Evolutionary conservation across 2,888 invertebrate species (phyloP), one percentile per base, ranked within the genome.

Genomic region (Nomada ruficornis): DNA sequence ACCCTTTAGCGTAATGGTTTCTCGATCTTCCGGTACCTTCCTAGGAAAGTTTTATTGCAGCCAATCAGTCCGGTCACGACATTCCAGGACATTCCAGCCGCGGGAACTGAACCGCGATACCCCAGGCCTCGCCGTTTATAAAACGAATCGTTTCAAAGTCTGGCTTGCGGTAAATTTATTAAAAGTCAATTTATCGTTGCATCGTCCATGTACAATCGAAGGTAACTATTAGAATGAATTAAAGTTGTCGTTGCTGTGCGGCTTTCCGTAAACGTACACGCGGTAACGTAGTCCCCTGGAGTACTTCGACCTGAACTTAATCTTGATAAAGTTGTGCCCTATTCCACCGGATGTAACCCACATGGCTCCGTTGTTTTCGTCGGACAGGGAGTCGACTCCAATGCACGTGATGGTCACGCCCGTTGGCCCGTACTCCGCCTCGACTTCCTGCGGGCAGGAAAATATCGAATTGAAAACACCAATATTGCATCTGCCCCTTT

Each of bases 271-370:
- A 29, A 87, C 87, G 36, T 83, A 82, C n/a, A 90, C 89, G 64
- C 86, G 86, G 42, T 88, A 88, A 74, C 82, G 85, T 59, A 91
- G 82, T 9, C 88, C 86, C 20, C 83, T 81, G 18, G 86, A 86
- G n/a, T 83, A 80, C 23, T 86, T 90, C 0, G 90, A 88, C 42
- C 83, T 74, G 76, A 91, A 90, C 50, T 87, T 89, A 7, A 91
- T 80, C 11, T 71, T 84, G 2, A 91, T 84, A 65, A 85, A 87
- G 73, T 89, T 84, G 65, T 88, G 42, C 18, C 85, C 88, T 9
- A 90, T 70, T 11, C 91, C 91, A 42, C 91, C 91, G 50, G 82
- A 82, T 29, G 84, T 85, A n/a, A 91, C 85, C 84, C 80, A 82
- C 9, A 85, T 88, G 18, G 81, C 85, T n/a, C 70, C 86, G 57